Evolutionary conservation across 2,797 vertebrate genomes (phyloP), one percentile per base, ranked within the genome.

Genomic region (Miichthys miiuy): DNA sequence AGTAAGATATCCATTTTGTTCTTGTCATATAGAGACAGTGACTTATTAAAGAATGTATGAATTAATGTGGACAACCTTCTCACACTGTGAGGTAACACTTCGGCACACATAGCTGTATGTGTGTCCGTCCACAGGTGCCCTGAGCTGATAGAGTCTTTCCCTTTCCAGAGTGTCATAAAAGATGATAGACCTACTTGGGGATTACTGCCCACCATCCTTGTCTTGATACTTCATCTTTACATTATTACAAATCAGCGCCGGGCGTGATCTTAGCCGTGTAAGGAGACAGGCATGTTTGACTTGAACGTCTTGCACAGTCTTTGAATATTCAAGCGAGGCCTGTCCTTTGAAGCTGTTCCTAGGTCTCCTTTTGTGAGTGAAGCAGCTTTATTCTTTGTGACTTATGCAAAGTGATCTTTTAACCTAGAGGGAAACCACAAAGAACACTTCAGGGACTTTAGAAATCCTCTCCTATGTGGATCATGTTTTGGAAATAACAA

Each of bases 321-420:
- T 68, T 93, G 85, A 88, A 92, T 94, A 92, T 92, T 92, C 87
- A 89, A 38, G 76, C 1, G 65, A 81, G 80, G 66, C 62, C 46
- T 64, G 80, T 81, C 76, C 79, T 91, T 91, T 90, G 88, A 91
- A 91, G 88, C 58, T 68, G 71, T 65, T 87, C 77, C 69, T 46
- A 18, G 4, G 60, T 86, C 79, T 89, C 67, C 66, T 82, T 77
- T 47, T 87, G 82, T 82, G 72, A 88, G 63, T 47, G 46, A 56
- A 77, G 79, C 63, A 72, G 88, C 89, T 90, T 93, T 81, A 87
- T 93, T 89, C 85, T 86, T 86, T 77, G 83, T 92, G 89, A 88
- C 91, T 92, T 89, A 60, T 90, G 81, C 79, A 84, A 91, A 93
- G 84, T 80, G 84, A 93, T 94, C 80, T 93, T 38, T 92, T 92